Evolutionary conservation across 2,113 vertebrate species (phyloP).

Genomic region (Catagonus wagneri): DNA sequence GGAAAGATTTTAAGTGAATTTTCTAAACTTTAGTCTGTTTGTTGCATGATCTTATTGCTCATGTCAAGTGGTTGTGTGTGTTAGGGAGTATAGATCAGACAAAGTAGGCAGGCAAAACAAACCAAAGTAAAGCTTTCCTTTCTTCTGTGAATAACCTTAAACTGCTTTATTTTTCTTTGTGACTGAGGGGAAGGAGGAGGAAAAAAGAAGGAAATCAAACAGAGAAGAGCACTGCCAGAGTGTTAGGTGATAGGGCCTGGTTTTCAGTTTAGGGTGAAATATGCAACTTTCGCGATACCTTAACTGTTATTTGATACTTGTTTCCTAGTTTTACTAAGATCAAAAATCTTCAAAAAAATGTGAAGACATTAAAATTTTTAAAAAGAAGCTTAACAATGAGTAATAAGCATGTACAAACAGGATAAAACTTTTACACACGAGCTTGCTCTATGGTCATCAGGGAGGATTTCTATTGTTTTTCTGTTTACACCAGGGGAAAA

Average conservation of each 20-base stretch:
- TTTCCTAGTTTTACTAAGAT: background rate
- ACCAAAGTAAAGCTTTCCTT: conserved; percentile 10
- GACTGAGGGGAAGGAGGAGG: background rate
- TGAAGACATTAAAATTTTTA: background rate
- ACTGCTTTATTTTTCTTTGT: conserved; percentile 16
- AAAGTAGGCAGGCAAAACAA: conserved; percentile 2
- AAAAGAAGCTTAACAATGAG: background rate
- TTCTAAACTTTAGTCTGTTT: background rate
- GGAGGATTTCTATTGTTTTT: background rate
- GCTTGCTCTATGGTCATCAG: background rate
- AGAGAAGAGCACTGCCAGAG: background rate
- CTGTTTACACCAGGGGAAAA: background rate
- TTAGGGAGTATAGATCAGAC: background rate
- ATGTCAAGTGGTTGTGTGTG: background rate
- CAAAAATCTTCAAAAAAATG: background rate
- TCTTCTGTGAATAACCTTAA: background rate
- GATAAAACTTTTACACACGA: background rate
- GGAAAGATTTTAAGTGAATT: background rate
- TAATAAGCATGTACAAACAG: background rate
- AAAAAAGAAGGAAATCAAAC: background rate
- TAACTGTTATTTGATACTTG: conserved; percentile 18
- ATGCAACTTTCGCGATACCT: background rate
- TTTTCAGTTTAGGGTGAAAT: conserved; percentile 54
- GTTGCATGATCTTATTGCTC: background rate
- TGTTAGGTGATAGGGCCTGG: background rate